Conservation (phyloP, 2,113 vertebrate genomes). For the Philantomba maxwellii region DNA sequence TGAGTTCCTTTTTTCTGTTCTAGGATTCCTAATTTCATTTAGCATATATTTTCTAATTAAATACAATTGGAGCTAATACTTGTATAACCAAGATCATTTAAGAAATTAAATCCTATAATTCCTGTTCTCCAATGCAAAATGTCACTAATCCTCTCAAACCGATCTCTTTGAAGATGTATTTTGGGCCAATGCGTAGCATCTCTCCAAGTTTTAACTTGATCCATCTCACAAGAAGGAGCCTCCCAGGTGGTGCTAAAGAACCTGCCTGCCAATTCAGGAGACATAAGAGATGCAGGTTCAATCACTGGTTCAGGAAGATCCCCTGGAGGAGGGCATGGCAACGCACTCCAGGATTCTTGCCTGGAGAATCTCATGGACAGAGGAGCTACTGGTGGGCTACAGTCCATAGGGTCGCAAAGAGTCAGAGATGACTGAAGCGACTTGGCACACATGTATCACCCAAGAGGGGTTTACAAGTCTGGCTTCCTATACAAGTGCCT, state of each 20-base stretch:
- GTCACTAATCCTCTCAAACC: neutral
- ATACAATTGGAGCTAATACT: neutral
- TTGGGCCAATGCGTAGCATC: neutral
- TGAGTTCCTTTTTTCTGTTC: neutral
- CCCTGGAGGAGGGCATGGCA: neutral
- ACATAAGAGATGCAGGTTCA: neutral
- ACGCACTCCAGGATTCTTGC: neutral
- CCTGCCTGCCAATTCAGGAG: neutral
- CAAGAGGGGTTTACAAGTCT: neutral
- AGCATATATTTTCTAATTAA: neutral
- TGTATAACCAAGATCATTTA: neutral
- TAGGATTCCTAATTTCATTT: neutral
- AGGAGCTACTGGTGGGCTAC: neutral
- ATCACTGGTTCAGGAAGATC: neutral
- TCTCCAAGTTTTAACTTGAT: neutral
- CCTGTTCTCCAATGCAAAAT: neutral
- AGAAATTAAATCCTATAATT: neutral
- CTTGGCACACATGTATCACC: neutral
- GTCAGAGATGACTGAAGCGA: neutral
- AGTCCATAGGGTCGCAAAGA: neutral
- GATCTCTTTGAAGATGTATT: neutral
- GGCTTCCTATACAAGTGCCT: neutral
- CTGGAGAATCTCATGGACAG: neutral
- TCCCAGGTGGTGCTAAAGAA: neutral
- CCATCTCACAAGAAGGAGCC: neutral